Evolutionary conservation across 2,113 vertebrate genomes (phyloP).

Genomic region (Corythoichthys haematopterus): DNA sequence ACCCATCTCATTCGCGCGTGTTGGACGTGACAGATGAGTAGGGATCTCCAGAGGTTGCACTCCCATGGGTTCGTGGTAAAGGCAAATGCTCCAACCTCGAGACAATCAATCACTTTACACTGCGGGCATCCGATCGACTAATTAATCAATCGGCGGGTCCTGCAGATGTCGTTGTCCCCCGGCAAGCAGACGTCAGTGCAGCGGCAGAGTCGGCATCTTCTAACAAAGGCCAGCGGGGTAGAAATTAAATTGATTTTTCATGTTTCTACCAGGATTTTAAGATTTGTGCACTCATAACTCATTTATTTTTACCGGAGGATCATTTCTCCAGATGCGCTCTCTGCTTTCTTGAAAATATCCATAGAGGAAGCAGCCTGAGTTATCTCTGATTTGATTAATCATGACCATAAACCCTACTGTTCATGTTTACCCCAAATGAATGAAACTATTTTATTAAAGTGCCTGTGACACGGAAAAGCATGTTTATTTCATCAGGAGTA

Average conservation of each 20-base stretch:
- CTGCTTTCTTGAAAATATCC: neutral
- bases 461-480: no score
- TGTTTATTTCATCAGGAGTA: no score
- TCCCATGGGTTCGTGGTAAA: conserved; percentile 64
- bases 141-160: conserved; percentile 65
- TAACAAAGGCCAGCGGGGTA: conserved; percentile 48
- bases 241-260: conserved; percentile 44
- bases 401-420: neutral
- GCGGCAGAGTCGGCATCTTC: conserved; percentile 37
- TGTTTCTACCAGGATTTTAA: conserved; percentile 37
- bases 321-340: conserved; percentile 1
- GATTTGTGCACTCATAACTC: conserved; percentile 4
- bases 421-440: neutral
- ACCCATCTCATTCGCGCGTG: conserved; percentile 48
- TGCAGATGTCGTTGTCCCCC: conserved; percentile 61
- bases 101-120: conserved; percentile 72
- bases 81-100: conserved; percentile 53
- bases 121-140: conserved; percentile 61
- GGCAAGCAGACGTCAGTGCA: conserved; percentile 40
- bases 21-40: conserved; percentile 72
- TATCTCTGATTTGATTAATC: neutral
- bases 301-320: conserved; percentile 10
- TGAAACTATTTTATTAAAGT: neutral
- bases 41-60: conserved; percentile 64
- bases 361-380: neutral